Evolutionary conservation across 2,797 vertebrate species (phyloP).

Genomic region (Odontamblyopus rebecca): DNA sequence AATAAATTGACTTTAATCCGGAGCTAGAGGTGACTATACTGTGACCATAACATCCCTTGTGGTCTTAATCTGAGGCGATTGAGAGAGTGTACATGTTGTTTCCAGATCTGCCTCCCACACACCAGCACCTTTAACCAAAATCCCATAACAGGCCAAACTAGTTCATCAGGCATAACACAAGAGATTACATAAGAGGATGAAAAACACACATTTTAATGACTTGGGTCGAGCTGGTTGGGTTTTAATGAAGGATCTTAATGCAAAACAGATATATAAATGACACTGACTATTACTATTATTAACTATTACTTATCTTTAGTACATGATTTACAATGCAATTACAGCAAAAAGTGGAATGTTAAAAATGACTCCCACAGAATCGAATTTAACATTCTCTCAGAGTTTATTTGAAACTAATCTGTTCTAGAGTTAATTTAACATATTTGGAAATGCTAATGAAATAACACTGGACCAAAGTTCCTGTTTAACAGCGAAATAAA

Average conservation of each 20-base stretch:
- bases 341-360: too few species aligned
- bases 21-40: slow-evolving; percentile 36
- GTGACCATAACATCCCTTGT: slow-evolving; percentile 47
- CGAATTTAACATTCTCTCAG: too few species aligned
- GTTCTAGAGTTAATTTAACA: too few species aligned
- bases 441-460: too few species aligned
- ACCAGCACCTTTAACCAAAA: slow-evolving; percentile 41
- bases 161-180: slow-evolving; percentile 37
- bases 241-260: slow-evolving; percentile 1
- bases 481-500: too few species aligned
- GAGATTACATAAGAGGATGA: slow-evolving; percentile 45
- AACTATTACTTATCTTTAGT: slow-evolving; percentile 3
- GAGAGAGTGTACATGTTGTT: slow-evolving; percentile 39
- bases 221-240: neutral
- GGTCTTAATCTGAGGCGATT: slow-evolving; percentile 59
- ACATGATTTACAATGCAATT: neutral
- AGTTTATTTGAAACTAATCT: too few species aligned
- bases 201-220: slow-evolving; percentile 12
- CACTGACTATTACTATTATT: neutral
- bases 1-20: slow-evolving; percentile 53
- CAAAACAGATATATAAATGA: slow-evolving; percentile 12
- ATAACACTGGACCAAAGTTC: too few species aligned
- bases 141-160: slow-evolving; percentile 33
- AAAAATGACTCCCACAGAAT: too few species aligned
- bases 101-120: slow-evolving; percentile 33